Evolutionary conservation across 2,888 invertebrate species (phyloP).

Genomic region (Octodonta nipae): DNA sequence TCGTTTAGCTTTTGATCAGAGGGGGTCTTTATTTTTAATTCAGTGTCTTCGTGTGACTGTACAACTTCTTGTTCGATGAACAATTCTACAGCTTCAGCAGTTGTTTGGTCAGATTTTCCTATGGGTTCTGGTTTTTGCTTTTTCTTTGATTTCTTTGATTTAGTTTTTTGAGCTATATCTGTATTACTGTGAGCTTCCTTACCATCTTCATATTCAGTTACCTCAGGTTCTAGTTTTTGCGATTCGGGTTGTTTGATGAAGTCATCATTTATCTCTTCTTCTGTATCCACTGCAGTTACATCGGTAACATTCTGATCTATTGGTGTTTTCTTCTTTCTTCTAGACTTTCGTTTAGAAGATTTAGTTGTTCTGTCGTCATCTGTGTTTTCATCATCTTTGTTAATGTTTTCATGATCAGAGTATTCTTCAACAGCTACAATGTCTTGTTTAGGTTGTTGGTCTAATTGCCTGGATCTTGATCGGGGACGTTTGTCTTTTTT

Average conservation of each 20-base stretch:
- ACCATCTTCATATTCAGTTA: background rate
- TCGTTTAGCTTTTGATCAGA: too few species aligned
- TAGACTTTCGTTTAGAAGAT: too few species aligned
- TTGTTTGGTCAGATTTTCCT: background rate
- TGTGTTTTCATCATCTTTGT: too few species aligned
- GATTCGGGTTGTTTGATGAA: background rate
- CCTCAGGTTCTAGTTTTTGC: background rate
- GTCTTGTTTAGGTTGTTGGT: too few species aligned
- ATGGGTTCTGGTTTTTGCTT: background rate
- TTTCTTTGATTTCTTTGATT: background rate
- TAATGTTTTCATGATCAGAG: too few species aligned
- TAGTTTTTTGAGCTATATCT: background rate
- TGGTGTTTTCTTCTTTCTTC: constrained; percentile 4
- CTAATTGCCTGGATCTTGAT: background rate
- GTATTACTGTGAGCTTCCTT: background rate
- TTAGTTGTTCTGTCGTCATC: too few species aligned
- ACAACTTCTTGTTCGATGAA: background rate
- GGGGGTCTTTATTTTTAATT: too few species aligned
- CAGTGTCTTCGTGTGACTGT: background rate
- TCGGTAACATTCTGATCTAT: background rate
- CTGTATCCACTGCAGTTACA: background rate
- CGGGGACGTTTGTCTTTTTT: constrained; percentile 6
- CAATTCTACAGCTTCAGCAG: background rate
- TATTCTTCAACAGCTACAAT: too few species aligned
- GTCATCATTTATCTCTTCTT: background rate